Evolutionary conservation across 2,888 invertebrate species (phyloP), one percentile per base, ranked within the genome.

Genomic region (Dromius quadrimaculatus): DNA sequence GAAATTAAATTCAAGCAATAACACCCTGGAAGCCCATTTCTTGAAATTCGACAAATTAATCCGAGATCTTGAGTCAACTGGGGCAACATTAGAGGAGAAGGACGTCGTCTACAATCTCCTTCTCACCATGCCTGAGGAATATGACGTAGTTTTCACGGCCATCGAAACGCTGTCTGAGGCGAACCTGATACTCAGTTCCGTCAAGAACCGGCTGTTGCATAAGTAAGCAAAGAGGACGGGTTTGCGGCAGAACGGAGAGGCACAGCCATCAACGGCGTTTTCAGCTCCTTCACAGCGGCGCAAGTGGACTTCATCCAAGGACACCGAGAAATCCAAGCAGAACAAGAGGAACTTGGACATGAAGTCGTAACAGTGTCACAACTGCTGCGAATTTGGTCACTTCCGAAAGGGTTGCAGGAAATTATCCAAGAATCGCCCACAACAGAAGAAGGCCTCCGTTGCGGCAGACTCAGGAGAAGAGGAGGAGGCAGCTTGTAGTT

Each of bases 11-110:
- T 15, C 63, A 8, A 22, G 17, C 28, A 15, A 23, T 15, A 68
- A 75, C 11, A 66, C 47, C 9, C 19, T 75, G 5, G 45, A 50
- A 9, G 45, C 50, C 2, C 73, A 76, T 69, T 75, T 74, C 61
- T 62, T 76, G 13, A 73, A 74, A n/a, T 76, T 77, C 38, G 75
- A 76, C 38, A 77, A 75, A 57, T 36, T 75, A 19, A 66, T 76
- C 17, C 54, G 76, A 41, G 75, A 75, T 22, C 63, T 77, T 5
- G 54, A 72, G 13, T 72, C 72, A n/a, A 74, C 73, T 6, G 76
- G 76, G 9, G 76, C 76, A 15, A 74, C 59, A 2, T 4, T 74
- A 36, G 73, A 73, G 43, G 71, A 72, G 11, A 28, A 43, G 1
- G 75, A 77, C 61, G 47, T 73, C 19, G 75, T 76, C 0, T 76